Percentiles rank a stretch among this genome's conserved stretches.
These are phyloP conservation scores for Eumaeus atala DNA, from an alignment of 1,140 invertebrate genomes.

Conservation along the genomic window DNA sequence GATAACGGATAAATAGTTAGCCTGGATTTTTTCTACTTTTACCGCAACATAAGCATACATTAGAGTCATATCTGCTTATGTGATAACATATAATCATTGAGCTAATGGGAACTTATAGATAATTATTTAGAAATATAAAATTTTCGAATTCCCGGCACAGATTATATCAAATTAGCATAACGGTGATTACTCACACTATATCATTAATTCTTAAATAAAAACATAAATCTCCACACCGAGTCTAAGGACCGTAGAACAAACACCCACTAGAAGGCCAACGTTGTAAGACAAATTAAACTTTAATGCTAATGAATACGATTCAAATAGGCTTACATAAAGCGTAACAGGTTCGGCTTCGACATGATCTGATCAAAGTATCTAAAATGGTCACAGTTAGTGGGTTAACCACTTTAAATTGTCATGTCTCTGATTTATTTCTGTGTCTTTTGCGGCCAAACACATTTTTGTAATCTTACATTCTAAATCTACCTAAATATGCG, in stretches of 20 bases:
- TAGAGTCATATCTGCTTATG: not conserved
- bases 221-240: slow-evolving; percentile 66
- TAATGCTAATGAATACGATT: slow-evolving; percentile 32
- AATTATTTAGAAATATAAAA: slow-evolving; percentile 17
- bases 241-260: slow-evolving; percentile 64
- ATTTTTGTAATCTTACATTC: slow-evolving; percentile 52
- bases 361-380: slow-evolving; percentile 73
- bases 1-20: not conserved
- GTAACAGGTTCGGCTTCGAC: slow-evolving; percentile 55
- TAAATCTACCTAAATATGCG: slow-evolving; percentile 21
- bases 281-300: slow-evolving; percentile 39
- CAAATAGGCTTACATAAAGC: slow-evolving; percentile 27
- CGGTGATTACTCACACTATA: slow-evolving; percentile 63
- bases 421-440: slow-evolving; percentile 76
- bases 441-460: slow-evolving; percentile 68
- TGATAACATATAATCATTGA: slow-evolving; percentile 4
- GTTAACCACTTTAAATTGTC: slow-evolving; percentile 76
- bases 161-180: slow-evolving; percentile 69
- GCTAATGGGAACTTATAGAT: slow-evolving; percentile 14
- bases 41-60: not conserved
- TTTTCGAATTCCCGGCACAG: slow-evolving; percentile 42
- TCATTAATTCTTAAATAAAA: slow-evolving; percentile 73
- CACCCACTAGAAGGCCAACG: slow-evolving; percentile 51
- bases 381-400: slow-evolving; percentile 75
- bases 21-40: not conserved